phyloP scores from a whole-genome alignment of 2,888 invertebrate species.

The Parasteatoda lunata region DNA sequence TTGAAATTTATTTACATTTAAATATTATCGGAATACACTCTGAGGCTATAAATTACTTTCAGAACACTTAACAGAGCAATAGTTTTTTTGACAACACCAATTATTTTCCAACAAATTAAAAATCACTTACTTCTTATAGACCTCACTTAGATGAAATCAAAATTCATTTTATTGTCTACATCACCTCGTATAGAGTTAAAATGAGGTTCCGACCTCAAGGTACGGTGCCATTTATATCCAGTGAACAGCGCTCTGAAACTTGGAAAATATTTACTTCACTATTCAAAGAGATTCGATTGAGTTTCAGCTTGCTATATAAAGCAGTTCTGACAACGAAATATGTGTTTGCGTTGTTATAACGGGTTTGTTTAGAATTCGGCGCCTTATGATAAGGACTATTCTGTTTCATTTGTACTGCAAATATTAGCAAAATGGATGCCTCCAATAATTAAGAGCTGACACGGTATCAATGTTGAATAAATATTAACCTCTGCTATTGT shows the following conservation, averaged over 20 bases:
- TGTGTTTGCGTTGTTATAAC: constrained; percentile 67
- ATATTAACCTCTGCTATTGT: constrained; percentile 66
- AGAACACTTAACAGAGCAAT: no score
- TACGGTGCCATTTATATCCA: constrained; percentile 45
- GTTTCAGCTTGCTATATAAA: constrained; percentile 47
- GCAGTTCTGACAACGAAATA: constrained; percentile 68
- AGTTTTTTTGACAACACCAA: no score
- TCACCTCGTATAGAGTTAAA: neutral
- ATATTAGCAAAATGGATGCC: constrained; percentile 65
- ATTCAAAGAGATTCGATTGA: constrained; percentile 50
- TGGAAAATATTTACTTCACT: constrained; percentile 66
- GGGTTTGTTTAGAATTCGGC: constrained; percentile 64
- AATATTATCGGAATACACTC: no score
- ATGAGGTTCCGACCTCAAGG: constrained; percentile 47
- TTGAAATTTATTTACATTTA: no score
- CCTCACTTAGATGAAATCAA: no score
- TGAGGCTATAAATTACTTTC: no score
- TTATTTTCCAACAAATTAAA: no score
- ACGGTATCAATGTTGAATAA: constrained; percentile 66
- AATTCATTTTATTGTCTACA: neutral
- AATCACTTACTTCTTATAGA: no score
- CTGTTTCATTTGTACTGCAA: constrained; percentile 48
- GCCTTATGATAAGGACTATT: constrained; percentile 52
- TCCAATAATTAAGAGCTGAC: constrained; percentile 65
- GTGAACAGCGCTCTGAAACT: constrained; percentile 43